These are phyloP conservation scores for Polypedilum vanderplanki DNA, from an alignment of 1,140 invertebrate genomes.

Conservation along the genomic window DNA sequence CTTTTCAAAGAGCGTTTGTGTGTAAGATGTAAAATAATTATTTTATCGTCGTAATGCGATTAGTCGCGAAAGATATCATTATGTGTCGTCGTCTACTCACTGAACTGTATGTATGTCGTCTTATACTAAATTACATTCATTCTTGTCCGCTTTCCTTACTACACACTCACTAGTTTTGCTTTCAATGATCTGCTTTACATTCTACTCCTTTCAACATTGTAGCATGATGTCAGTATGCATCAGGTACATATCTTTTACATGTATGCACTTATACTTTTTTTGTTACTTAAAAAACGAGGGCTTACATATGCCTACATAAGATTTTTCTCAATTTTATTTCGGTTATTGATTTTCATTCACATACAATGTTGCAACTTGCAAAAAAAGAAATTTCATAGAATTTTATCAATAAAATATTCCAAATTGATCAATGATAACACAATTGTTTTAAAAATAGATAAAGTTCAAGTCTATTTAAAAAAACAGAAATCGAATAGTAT, in stretches of 20 bases:
- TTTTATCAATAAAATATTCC: too few relatives aligned
- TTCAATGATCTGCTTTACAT: conserved; percentile 8
- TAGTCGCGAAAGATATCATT: conserved; percentile 17
- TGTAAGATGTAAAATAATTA: conserved; percentile 20
- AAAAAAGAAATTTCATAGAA: too few relatives aligned
- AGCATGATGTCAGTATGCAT: conserved; percentile 10
- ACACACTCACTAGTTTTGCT: background rate
- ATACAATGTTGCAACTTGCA: too few relatives aligned
- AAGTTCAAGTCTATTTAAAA: too few relatives aligned
- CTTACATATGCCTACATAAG: too few relatives aligned
- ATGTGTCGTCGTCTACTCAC: background rate
- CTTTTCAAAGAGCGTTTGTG: background rate
- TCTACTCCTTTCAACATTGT: background rate
- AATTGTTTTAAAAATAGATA: too few relatives aligned
- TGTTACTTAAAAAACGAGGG: too few relatives aligned
- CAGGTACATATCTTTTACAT: background rate
- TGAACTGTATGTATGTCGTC: background rate
- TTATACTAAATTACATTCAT: background rate
- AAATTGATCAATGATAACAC: too few relatives aligned
- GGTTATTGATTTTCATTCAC: too few relatives aligned
- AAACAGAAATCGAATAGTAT: too few relatives aligned
- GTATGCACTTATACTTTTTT: too few relatives aligned
- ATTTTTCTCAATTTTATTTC: too few relatives aligned
- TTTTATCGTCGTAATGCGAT: conserved; percentile 17
- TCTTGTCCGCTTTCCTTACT: background rate